These are phyloP conservation scores for Chymomyza caudatula DNA, from an alignment of 2,888 invertebrate genomes.

Conservation along the genomic window DNA sequence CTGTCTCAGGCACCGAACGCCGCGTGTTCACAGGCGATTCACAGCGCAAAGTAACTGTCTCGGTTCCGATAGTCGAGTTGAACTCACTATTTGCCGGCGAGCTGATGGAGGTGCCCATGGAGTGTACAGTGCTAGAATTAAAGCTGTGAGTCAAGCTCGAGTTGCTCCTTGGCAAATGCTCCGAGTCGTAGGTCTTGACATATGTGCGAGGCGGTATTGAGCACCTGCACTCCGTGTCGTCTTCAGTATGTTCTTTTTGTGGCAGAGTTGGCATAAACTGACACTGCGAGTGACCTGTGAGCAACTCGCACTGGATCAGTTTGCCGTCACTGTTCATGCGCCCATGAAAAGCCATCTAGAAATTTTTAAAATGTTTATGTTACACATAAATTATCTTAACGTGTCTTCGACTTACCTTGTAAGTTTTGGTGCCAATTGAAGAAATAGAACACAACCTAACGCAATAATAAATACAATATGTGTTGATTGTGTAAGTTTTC, in stretches of 20 bases:
- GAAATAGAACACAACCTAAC: too few species aligned
- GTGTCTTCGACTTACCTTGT: neutral
- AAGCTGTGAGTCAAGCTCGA: neutral
- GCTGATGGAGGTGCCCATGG: constrained; percentile 22
- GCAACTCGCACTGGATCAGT: constrained; percentile 27
- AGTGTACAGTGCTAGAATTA: neutral
- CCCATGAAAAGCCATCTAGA: constrained; percentile 54
- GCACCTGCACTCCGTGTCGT: neutral
- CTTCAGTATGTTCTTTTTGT: neutral
- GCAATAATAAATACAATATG: too few species aligned
- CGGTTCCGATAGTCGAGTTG: constrained; percentile 32
- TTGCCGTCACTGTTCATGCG: constrained; percentile 38
- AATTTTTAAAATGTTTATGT: neutral
- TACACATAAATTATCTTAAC: neutral
- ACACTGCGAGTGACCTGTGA: constrained; percentile 1
- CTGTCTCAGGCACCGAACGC: constrained; percentile 8
- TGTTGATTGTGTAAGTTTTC: too few species aligned
- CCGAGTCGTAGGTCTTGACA: constrained; percentile 35
- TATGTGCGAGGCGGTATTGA: constrained; percentile 43
- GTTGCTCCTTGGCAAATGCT: neutral
- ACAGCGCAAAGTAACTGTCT: constrained; percentile 46
- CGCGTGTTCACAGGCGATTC: constrained; percentile 22
- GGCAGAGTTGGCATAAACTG: neutral
- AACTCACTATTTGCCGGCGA: constrained; percentile 49
- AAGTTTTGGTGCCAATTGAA: neutral